Evolutionary conservation across 2,113 vertebrate genomes (phyloP), one percentile per base, ranked within the genome.

Genomic region (Hippocampus abdominalis): DNA sequence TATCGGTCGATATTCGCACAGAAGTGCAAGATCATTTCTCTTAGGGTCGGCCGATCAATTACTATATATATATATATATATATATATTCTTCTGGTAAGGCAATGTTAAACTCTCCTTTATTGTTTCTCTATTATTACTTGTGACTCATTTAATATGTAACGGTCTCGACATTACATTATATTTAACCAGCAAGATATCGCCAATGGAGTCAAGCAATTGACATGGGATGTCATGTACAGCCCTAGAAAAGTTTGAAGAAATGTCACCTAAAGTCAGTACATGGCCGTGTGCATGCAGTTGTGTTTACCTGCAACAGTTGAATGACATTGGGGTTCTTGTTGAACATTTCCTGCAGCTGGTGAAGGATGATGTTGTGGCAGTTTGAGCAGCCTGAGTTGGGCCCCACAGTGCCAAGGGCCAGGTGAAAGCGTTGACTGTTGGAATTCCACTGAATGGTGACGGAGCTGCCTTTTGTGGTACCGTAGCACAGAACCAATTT

Each of bases 351-450:
- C 86, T 98, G 97, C 66, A 99, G 94, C 87, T 99, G 97, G 86
- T 99, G 97, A 59, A 98, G 95, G 88, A 99, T 99, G 72, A 98
- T 99, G 87, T 98, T 99, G 82, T 99, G 97, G 91, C 97, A 99
- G 88, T 99, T 99, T 89, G 97, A 99, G 85, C 96, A 99, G 87
- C 97, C 97, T 60, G 97, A 98, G 90, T 98, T 98, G 42, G 97
- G 96, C 49, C 97, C 97, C 84, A 98, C 95, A 7, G 97, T 99
- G 83, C 97, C 97, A 82, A 99, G 91, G 53, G 96, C 94, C 59
- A 99, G 95, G 81, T 98, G 96, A 87, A 97, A 99, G 69, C 95
- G 95, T 42, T 96, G 96, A 76, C 93, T 94, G 62, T 87, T 86
- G 21, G 96, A 95, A 90, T 96, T 98, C 97, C 97, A 99, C 71